Conservation (phyloP, 1,140 invertebrate genomes). For the Helicoverpa zea region DNA sequence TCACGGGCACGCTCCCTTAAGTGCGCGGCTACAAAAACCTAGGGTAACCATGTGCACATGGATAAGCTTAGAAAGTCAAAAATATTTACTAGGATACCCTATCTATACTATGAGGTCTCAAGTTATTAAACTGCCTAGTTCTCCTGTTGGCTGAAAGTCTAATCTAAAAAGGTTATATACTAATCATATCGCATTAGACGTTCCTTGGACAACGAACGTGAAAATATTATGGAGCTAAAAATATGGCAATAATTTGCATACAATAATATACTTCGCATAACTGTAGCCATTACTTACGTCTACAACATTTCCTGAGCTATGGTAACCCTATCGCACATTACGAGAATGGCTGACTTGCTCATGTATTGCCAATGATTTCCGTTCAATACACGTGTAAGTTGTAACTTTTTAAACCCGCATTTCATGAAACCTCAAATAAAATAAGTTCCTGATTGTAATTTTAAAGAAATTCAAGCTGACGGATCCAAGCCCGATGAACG, state of each 20-base stretch:
- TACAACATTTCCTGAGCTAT: neutral
- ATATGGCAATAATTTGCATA: constrained; percentile 20
- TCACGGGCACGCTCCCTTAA: constrained; percentile 75
- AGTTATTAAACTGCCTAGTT: no score
- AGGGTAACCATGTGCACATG: neutral
- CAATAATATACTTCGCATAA: constrained; percentile 11
- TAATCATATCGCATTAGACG: no score
- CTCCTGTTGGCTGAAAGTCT: no score
- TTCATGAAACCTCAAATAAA: neutral
- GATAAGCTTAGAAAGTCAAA: no score
- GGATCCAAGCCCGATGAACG: no score
- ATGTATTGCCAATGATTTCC: neutral
- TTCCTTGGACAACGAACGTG: no score
- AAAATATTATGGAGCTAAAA: no score
- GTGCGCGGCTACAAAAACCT: constrained; percentile 12
- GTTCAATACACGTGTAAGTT: neutral
- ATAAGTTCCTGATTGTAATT: no score
- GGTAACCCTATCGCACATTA: constrained; percentile 29
- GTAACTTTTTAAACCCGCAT: neutral
- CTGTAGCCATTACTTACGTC: constrained; percentile 8
- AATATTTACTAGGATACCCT: no score
- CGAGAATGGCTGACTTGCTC: neutral
- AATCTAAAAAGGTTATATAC: no score
- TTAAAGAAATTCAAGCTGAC: no score
- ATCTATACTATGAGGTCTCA: no score